These are phyloP conservation scores for Oostethus manadensis DNA, from an alignment of 2,113 vertebrate species.

Conservation along the genomic window DNA sequence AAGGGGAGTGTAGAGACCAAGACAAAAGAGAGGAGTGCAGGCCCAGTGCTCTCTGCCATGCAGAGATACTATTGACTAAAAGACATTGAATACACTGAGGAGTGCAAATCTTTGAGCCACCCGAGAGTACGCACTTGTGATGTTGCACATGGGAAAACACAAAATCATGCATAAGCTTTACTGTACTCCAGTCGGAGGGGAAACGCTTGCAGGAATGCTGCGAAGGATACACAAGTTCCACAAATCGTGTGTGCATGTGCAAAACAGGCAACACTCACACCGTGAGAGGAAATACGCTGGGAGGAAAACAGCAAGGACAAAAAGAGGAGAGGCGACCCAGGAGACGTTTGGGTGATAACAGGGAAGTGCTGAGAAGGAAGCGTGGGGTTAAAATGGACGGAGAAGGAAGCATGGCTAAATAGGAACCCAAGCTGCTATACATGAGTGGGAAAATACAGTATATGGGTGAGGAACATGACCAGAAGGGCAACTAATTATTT, in stretches of 20 bases:
- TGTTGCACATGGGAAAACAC: slow-evolving; percentile 2
- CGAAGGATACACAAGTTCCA: slow-evolving; percentile 4
- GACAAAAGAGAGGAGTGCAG: slow-evolving; percentile 17
- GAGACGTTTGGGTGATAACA: slow-evolving; percentile 33
- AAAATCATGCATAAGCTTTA: slow-evolving; percentile 13
- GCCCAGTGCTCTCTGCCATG: slow-evolving; percentile 39
- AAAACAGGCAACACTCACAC: slow-evolving; percentile 8
- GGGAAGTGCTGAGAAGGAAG: background rate
- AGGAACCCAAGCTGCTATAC: background rate
- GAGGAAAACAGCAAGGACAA: background rate
- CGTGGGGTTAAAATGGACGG: slow-evolving; percentile 2
- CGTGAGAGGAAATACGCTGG: slow-evolving; percentile 4
- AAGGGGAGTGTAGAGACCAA: slow-evolving; percentile 2
- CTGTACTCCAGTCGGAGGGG: background rate
- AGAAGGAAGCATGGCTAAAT: slow-evolving; percentile 2
- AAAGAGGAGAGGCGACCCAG: slow-evolving; percentile 16
- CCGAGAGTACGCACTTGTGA: slow-evolving; percentile 40
- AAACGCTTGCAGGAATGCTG: background rate
- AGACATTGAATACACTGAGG: slow-evolving; percentile 44
- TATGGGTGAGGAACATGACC: slow-evolving; percentile 3
- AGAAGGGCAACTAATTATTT: background rate
- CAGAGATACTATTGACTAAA: slow-evolving; percentile 53
- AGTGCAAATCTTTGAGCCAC: slow-evolving; percentile 44
- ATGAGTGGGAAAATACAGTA: background rate
- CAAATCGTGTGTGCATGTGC: background rate